phyloP scores from a whole-genome alignment of 1,140 invertebrate genomes.

The Centruroides sculpturatus region DNA sequence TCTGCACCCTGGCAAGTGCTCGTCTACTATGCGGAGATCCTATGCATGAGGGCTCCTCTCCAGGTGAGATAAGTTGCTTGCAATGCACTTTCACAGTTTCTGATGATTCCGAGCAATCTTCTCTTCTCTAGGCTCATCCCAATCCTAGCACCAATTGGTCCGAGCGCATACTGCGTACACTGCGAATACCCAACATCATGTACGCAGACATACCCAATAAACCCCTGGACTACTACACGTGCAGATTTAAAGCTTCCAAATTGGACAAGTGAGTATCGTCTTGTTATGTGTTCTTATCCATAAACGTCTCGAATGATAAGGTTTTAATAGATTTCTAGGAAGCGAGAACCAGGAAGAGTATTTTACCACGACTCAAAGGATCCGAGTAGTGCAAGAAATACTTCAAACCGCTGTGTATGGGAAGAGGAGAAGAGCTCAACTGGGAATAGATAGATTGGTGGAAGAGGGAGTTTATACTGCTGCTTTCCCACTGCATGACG shows the following conservation, averaged over 20 bases:
- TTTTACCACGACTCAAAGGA: conserved; percentile 39
- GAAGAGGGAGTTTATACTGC: conserved; percentile 54
- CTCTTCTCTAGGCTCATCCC: conserved; percentile 34
- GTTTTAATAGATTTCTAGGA: conserved; percentile 36
- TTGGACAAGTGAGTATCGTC: conserved; percentile 34
- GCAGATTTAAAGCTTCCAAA: conserved; percentile 43
- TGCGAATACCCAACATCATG: conserved; percentile 41
- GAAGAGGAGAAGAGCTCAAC: conserved; percentile 42
- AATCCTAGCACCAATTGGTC: conserved; percentile 41
- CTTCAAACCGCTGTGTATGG: conserved; percentile 40
- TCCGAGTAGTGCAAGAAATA: conserved; percentile 41
- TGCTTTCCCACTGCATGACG: conserved; percentile 66
- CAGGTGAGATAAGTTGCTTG: conserved; percentile 29
- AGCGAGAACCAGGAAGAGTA: conserved; percentile 38
- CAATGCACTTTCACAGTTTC: too few relatives aligned
- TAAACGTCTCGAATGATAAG: too few relatives aligned
- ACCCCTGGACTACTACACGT: conserved; percentile 43
- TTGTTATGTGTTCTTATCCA: background rate
- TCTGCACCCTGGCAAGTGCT: conserved; percentile 42
- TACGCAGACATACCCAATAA: conserved; percentile 39
- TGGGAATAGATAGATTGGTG: conserved; percentile 57
- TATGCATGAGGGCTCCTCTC: conserved; percentile 41
- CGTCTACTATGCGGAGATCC: conserved; percentile 41
- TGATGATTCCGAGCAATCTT: too few relatives aligned
- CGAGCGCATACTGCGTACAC: conserved; percentile 29